Percentiles rank a stretch among this genome's conserved stretches.
phyloP scores from a whole-genome alignment of 2,113 vertebrate species.

The Bubo bubo region DNA sequence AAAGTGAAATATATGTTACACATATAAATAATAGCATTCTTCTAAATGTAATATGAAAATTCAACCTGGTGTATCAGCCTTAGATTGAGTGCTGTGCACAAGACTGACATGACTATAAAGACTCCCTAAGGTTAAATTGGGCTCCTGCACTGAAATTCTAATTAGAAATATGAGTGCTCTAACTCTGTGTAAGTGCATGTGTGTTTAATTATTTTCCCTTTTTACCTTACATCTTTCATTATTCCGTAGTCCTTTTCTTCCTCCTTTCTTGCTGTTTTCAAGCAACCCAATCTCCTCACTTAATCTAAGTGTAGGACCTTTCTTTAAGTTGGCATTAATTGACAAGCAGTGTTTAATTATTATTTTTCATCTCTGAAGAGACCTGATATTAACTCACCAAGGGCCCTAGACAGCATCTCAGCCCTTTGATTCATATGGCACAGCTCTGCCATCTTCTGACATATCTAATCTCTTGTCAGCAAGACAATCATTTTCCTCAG shows the following conservation, averaged over 20 bases:
- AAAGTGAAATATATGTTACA: constrained; percentile 57
- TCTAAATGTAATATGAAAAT: constrained; percentile 65
- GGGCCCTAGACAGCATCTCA: constrained; percentile 55
- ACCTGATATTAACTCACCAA: constrained; percentile 75
- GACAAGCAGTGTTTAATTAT: constrained; percentile 82
- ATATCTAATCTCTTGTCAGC: constrained; percentile 32
- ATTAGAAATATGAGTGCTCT: constrained; percentile 80
- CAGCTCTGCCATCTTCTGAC: constrained; percentile 69
- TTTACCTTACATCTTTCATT: constrained; percentile 74
- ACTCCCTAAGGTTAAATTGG: constrained; percentile 82
- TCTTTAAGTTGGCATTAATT: constrained; percentile 80
- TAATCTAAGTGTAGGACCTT: constrained; percentile 76
- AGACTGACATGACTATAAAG: constrained; percentile 75
- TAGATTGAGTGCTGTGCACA: constrained; percentile 72
- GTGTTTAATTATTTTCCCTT: constrained; percentile 80
- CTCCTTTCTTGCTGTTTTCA: constrained; percentile 79
- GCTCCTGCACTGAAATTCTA: constrained; percentile 80
- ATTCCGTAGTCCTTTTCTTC: constrained; percentile 70
- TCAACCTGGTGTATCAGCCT: constrained; percentile 57
- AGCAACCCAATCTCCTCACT: constrained; percentile 72
- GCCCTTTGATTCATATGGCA: constrained; percentile 63
- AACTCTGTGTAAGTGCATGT: constrained; percentile 72
- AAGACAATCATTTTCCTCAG: neutral
- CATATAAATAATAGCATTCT: constrained; percentile 50
- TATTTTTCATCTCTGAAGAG: constrained; percentile 80